Evolutionary conservation across 2,113 vertebrate species (phyloP), one percentile per base, ranked within the genome.

Genomic region (Fukomys damarensis): DNA sequence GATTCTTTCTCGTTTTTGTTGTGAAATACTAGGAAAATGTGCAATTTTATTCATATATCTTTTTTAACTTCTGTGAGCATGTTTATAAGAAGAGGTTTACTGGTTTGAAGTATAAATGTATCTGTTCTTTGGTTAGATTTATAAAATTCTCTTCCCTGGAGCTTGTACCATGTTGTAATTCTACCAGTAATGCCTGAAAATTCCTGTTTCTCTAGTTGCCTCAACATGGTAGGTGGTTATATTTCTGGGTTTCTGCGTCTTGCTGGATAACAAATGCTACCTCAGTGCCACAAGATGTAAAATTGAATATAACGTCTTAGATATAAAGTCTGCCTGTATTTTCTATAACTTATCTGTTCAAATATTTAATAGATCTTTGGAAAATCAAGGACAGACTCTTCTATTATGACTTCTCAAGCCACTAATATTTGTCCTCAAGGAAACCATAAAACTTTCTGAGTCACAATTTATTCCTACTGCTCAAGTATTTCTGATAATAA

Each of bases 1-100:
- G 43, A 38, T 54, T 72, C 63, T 38, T 86, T 95, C 58, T 76
- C 81, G 30, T 43, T 92, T 79, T 94, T 92, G 19, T 38, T 77
- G 43, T 68, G 43, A 93, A 93, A 77, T 58, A 88, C 61, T 63
- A 59, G 10, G 12, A 76, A 70, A 94, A 66, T 32, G 22, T 81
- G 77, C 86, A 77, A 16, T 5, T 85, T 77, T 70, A 28, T 82
- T 76, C n/a, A n/a, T 82, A 54, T 5, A 10, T 77, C 52, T 65
- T 59, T 94, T 86, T 83, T 28, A 61, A 46, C 7, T 58, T 87
- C 5, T 35, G 2, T 85, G 14, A 0, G 5, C 74, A 8, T 90
- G 12, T 86, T 94, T 84, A 26, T 66, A 88, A 86, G 19, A 72
- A 65, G 74, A 8, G 13, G 7, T 4, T 65, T 77, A 9, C 22